Evolutionary conservation across 2,113 vertebrate genomes (phyloP).

Genomic region (Panthera leo): DNA sequence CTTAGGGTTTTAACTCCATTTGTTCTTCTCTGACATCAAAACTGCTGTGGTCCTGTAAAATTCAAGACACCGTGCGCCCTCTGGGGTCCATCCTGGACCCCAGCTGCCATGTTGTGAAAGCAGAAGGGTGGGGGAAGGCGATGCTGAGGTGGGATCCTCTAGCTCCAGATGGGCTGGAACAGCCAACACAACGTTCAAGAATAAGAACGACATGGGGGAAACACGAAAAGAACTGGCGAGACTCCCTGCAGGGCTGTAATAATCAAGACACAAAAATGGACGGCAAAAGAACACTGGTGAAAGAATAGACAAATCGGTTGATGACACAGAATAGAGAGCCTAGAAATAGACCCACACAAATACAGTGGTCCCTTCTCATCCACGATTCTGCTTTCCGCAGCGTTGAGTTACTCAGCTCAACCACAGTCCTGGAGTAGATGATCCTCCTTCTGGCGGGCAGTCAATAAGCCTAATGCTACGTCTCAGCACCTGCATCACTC

Average conservation of each 20-base stretch:
- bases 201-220: not conserved
- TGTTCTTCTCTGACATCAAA: not conserved
- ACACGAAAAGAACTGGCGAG: not conserved
- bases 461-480: not conserved
- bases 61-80: rapidly evolving
- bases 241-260: not conserved
- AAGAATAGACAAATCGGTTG: not conserved
- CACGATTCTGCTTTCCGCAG: not conserved
- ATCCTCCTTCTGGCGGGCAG: not conserved
- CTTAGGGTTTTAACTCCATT: not conserved
- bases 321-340: not conserved
- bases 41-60: not conserved
- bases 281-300: not conserved
- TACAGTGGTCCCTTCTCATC: not conserved
- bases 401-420: not conserved
- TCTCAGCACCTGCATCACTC: too few relatives aligned
- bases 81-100: not conserved
- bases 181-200: not conserved
- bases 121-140: not conserved
- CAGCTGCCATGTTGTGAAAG: not conserved
- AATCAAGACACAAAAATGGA: not conserved
- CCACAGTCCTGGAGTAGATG: not conserved
- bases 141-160: too few relatives aligned
- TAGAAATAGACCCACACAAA: not conserved
- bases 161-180: not conserved